Percentiles rank a stretch among this genome's conserved stretches.
phyloP scores from a whole-genome alignment of 1,140 invertebrate species.

The Trichonephila clavata region DNA sequence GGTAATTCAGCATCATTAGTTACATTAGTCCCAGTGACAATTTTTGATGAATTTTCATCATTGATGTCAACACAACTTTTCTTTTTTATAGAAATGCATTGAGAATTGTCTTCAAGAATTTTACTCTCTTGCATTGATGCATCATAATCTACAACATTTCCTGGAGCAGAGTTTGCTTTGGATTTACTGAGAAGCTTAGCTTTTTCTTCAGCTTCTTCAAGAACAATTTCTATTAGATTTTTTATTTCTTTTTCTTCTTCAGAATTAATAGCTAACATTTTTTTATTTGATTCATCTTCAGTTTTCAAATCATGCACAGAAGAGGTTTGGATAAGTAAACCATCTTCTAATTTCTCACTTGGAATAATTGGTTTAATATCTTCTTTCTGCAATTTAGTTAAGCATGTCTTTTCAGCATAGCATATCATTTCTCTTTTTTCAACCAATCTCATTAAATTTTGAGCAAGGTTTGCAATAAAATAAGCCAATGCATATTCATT shows the following conservation, averaged over 20 bases:
- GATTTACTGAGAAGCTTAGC: neutral
- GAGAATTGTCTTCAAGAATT: neutral
- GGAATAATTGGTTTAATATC: too few species aligned
- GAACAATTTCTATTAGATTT: neutral
- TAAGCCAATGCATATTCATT: conserved; percentile 20
- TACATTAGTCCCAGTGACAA: too few species aligned
- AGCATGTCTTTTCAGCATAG: neutral
- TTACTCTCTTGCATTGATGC: neutral
- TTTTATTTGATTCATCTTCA: too few species aligned
- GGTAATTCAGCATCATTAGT: too few species aligned
- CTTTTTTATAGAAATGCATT: too few species aligned
- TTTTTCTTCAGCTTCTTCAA: neutral
- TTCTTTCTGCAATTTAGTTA: too few species aligned
- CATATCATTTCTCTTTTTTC: neutral
- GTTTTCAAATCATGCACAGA: too few species aligned
- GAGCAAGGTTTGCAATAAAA: neutral
- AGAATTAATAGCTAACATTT: too few species aligned
- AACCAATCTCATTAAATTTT: neutral
- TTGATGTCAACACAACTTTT: too few species aligned
- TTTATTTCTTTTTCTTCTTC: neutral
- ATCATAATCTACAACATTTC: neutral
- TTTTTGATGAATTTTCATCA: too few species aligned
- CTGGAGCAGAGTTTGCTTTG: neutral
- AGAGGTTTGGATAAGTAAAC: too few species aligned
- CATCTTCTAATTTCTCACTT: too few species aligned